phyloP scores from a whole-genome alignment of 2,113 vertebrate genomes.

The Sterna hirundo region DNA sequence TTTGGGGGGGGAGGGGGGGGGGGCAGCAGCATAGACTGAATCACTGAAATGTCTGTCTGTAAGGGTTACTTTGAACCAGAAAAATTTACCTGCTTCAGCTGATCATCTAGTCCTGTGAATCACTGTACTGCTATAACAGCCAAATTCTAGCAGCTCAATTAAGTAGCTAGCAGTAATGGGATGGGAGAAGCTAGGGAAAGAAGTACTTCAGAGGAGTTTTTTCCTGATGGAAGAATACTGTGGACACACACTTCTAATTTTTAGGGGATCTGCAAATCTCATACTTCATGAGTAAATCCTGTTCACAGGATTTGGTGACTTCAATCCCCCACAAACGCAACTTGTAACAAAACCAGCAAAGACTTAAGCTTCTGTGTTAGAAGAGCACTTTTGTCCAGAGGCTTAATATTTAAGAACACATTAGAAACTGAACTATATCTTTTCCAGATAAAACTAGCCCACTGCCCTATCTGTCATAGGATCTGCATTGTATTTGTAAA shows the following conservation, averaged over 20 bases:
- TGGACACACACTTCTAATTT: background rate
- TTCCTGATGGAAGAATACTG: background rate
- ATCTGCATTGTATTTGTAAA: background rate
- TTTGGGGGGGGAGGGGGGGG: too few relatives aligned
- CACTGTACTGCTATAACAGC: background rate
- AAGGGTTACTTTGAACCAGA: background rate
- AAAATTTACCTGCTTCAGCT: background rate
- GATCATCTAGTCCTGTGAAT: background rate
- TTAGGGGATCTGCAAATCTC: background rate
- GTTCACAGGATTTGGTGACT: background rate
- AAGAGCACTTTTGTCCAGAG: background rate
- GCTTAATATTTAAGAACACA: background rate
- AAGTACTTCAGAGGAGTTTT: background rate
- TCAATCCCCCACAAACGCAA: background rate
- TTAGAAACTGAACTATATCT: background rate
- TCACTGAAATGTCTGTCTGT: background rate
- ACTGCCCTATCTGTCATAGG: background rate
- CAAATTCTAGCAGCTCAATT: background rate
- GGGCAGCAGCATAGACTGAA: background rate
- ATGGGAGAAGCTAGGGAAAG: background rate
- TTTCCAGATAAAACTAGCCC: background rate
- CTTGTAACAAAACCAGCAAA: background rate
- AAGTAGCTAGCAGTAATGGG: background rate
- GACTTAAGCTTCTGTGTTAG: background rate
- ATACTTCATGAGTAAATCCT: background rate